Evolutionary conservation across 2,113 vertebrate species (phyloP).

Genomic region (Accipiter virgatus): DNA sequence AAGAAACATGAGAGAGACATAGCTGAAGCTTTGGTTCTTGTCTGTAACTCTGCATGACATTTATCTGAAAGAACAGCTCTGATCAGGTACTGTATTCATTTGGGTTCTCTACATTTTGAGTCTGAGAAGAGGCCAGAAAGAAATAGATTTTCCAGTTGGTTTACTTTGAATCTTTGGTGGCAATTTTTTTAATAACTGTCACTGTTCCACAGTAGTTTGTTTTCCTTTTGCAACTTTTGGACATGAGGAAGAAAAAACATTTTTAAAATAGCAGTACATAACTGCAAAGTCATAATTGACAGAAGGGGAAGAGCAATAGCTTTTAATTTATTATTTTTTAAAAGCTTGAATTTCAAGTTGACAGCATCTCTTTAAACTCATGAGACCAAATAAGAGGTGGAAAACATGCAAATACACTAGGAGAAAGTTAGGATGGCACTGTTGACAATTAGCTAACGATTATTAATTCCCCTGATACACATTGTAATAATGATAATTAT

Average conservation of each 20-base stretch:
- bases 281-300: not conserved
- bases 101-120: not conserved
- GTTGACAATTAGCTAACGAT: not conserved
- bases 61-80: not conserved
- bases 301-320: not conserved
- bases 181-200: not conserved
- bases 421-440: not conserved
- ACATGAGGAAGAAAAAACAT: not conserved
- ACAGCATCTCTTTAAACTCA: conserved; percentile 1
- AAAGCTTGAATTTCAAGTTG: not conserved
- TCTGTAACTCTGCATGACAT: not conserved
- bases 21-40: not conserved
- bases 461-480: conserved; percentile 17
- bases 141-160: not conserved
- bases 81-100: not conserved
- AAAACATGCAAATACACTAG: conserved; percentile 16
- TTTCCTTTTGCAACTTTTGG: not conserved
- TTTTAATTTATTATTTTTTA: not conserved
- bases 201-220: not conserved
- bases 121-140: not conserved
- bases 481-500: conserved; percentile 34
- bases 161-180: not conserved
- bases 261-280: not conserved
- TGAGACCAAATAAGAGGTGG: not conserved
- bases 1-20: not conserved